Conservation (phyloP, 2,888 invertebrate species). For the Drosophila fungiperda region DNA sequence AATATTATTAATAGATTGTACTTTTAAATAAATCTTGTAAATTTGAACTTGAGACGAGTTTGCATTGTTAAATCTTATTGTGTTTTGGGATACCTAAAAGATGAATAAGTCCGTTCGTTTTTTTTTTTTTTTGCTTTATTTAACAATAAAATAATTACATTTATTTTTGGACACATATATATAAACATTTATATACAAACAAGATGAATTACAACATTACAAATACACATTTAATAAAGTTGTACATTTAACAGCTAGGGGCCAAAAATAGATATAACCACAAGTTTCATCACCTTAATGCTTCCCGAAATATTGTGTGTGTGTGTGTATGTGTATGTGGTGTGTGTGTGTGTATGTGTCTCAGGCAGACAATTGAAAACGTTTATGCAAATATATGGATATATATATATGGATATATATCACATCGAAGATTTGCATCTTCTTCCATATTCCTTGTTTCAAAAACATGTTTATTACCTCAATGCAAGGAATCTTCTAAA, state of each 20-base stretch:
- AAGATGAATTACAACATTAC: constrained; percentile 64
- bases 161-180: constrained; percentile 41
- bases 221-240: constrained; percentile 54
- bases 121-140: not conserved
- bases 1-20: constrained; percentile 24
- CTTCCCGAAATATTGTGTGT: constrained; percentile 1
- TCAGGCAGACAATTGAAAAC: not conserved
- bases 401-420: constrained; percentile 40
- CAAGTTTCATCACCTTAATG: not conserved
- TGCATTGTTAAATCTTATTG: constrained; percentile 32
- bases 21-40: constrained; percentile 32
- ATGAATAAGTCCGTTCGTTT: too few relatives aligned
- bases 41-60: constrained; percentile 1
- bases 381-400: constrained; percentile 11
- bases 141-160: constrained; percentile 15
- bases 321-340: not conserved
- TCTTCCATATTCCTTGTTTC: constrained; percentile 1
- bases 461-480: constrained; percentile 1
- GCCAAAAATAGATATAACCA: constrained; percentile 36
- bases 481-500: not conserved
- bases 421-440: constrained; percentile 37
- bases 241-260: constrained; percentile 45
- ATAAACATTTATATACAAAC: constrained; percentile 44
- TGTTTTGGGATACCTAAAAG: not conserved
- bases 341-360: not conserved